Evolutionary conservation across 2,888 invertebrate species (phyloP), one percentile per base, ranked within the genome.

Genomic region (Latrodectus hesperus): DNA sequence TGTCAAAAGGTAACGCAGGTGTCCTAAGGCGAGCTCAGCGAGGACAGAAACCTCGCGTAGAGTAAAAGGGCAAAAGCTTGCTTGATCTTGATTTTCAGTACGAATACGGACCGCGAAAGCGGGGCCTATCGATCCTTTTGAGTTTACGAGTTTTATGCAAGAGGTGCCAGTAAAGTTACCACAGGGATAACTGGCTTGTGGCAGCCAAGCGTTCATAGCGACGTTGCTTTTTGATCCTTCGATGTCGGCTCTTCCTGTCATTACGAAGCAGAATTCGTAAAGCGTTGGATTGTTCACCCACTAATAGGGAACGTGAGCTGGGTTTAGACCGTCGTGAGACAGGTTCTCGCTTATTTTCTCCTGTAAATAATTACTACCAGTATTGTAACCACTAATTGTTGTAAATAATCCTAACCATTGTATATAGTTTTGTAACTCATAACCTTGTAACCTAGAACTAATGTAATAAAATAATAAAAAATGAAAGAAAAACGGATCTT

Each of bases 171-270:
- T 91, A 92, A 91, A 91, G 91, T 91, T 91, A 91, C 91, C 91
- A 91, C 91, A 91, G 91, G 91, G 91, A 91, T 91, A 91, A 91
- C 91, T 92, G 91, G 91, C 91, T 92, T 91, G 91, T 91, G 91
- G 91, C 91, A 90, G 91, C 91, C 91, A 91, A 91, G 91, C 91
- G 91, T 91, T 91, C 91, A 91, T 91, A 91, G 91, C 91, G 91
- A 91, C 90, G 90, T 91, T 90, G 91, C 91, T 91, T 91, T 91
- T 91, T 90, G 91, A 91, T 91, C 91, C 89, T 94, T 95, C 94
- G 94, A 95, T 94, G 94, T 95, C 94, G 94, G 94, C 94, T 95
- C 94, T 94, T 95, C 94, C 94, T 95, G 94, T 94, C 94, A 94
- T 95, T 94, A 94, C 93, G 94, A 94, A 94, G 94, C 94, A 94